phyloP scores from a whole-genome alignment of 2,888 invertebrate species.

The Drosophila hamatofila region DNA sequence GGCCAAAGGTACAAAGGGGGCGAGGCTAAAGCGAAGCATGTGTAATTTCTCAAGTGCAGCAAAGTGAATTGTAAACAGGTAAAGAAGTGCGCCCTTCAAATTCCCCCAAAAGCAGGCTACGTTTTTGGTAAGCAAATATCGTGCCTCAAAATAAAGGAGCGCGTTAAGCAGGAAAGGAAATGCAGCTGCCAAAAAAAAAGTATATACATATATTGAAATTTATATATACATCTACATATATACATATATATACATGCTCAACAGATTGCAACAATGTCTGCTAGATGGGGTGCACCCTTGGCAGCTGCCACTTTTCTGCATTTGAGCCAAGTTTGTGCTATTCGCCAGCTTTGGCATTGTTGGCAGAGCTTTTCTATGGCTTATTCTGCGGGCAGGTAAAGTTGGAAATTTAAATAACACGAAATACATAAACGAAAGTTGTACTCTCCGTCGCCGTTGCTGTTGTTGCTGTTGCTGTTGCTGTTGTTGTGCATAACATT shows the following conservation, averaged over 20 bases:
- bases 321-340: constrained; percentile 60
- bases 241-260: constrained; percentile 40
- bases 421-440: constrained; percentile 41
- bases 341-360: constrained; percentile 67
- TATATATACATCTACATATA: not conserved
- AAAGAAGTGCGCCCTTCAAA: constrained; percentile 17
- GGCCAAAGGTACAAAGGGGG: not conserved
- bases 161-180: constrained; percentile 5
- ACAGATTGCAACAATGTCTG: constrained; percentile 69
- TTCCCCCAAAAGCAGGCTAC: constrained; percentile 6
- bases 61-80: constrained; percentile 75
- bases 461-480: constrained; percentile 26
- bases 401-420: constrained; percentile 55
- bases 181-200: constrained; percentile 32
- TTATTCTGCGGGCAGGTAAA: constrained; percentile 53
- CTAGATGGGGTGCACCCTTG: constrained; percentile 13
- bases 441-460: not conserved
- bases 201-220: not conserved
- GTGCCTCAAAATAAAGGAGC: constrained; percentile 10
- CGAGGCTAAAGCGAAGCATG: constrained; percentile 48
- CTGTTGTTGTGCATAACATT: constrained; percentile 10
- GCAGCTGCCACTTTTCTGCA: constrained; percentile 30
- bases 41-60: constrained; percentile 78
- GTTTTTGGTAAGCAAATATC: constrained; percentile 43
- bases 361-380: constrained; percentile 63